phyloP scores from a whole-genome alignment of 1,140 invertebrate genomes.

The Samia ricini region DNA sequence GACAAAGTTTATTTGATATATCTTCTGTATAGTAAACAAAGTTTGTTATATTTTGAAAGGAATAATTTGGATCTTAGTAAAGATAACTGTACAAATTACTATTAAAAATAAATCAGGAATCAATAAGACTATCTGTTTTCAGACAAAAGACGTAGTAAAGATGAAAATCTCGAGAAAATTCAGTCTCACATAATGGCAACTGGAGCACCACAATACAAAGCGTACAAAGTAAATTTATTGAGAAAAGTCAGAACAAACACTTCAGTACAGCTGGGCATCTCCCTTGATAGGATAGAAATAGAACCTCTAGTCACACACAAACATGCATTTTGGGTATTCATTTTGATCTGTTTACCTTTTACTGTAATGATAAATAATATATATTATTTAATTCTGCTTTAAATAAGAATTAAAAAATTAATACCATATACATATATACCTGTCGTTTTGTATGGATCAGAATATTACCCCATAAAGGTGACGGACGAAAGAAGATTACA shows the following conservation, averaged over 20 bases:
- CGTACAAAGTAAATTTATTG: constrained; percentile 88
- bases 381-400: too few species aligned
- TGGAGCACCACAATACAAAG: constrained; percentile 91
- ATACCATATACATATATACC: too few species aligned
- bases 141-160: constrained; percentile 27
- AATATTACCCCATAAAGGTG: too few species aligned
- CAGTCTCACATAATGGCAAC: constrained; percentile 85
- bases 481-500: too few species aligned
- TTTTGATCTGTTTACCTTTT: background rate
- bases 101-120: constrained; percentile 31
- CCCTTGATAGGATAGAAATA: constrained; percentile 94
- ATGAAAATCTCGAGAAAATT: constrained; percentile 64
- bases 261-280: constrained; percentile 91
- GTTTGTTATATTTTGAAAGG: too few species aligned
- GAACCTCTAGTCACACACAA: constrained; percentile 87
- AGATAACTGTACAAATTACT: too few species aligned
- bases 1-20: too few species aligned
- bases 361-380: background rate
- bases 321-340: constrained; percentile 83
- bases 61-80: too few species aligned
- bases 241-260: constrained; percentile 89
- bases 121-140: constrained; percentile 7
- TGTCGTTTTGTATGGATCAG: too few species aligned
- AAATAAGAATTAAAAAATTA: too few species aligned
- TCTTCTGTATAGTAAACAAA: too few species aligned